phyloP scores from a whole-genome alignment of 2,113 vertebrate species.

The Chelonoidis abingdonii region DNA sequence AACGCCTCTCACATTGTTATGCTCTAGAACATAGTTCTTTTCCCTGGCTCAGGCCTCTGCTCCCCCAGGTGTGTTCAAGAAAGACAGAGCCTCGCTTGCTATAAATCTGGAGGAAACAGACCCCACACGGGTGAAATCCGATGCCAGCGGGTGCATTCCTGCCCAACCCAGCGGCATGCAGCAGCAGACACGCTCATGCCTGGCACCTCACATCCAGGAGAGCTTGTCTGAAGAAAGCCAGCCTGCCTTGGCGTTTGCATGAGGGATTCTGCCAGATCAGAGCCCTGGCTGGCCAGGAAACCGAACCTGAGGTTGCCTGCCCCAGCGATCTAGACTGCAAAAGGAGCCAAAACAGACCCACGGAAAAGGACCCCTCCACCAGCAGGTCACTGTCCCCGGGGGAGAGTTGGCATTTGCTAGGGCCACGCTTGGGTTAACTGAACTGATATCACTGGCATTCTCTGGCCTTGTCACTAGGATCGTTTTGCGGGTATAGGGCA shows the following conservation, averaged over 20 bases:
- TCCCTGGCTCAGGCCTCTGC: background rate
- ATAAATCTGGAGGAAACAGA: constrained; percentile 45
- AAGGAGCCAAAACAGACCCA: background rate
- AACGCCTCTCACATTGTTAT: constrained; percentile 39
- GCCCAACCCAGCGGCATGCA: constrained; percentile 43
- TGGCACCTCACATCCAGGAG: background rate
- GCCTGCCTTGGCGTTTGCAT: background rate
- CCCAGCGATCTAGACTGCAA: background rate
- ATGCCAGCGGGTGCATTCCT: constrained; percentile 58
- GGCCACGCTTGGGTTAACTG: too few species aligned
- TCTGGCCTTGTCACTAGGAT: too few species aligned
- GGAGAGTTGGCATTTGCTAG: too few species aligned
- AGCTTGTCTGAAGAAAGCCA: background rate
- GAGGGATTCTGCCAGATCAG: background rate
- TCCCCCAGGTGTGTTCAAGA: background rate
- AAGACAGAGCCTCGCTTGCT: constrained; percentile 56
- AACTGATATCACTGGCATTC: too few species aligned
- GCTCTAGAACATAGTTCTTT: constrained; percentile 6
- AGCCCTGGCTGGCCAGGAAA: background rate
- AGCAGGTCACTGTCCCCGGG: too few species aligned
- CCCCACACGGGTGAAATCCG: constrained; percentile 32
- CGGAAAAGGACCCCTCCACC: background rate
- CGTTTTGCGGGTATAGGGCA: background rate
- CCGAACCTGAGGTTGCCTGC: background rate
- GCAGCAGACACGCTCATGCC: background rate